A percentile compares a stretch with the other conserved stretches of the same genome.
These are phyloP conservation scores for Peromyscus nudipes DNA, from an alignment of 2,797 vertebrate genomes.

Conservation along the genomic window DNA sequence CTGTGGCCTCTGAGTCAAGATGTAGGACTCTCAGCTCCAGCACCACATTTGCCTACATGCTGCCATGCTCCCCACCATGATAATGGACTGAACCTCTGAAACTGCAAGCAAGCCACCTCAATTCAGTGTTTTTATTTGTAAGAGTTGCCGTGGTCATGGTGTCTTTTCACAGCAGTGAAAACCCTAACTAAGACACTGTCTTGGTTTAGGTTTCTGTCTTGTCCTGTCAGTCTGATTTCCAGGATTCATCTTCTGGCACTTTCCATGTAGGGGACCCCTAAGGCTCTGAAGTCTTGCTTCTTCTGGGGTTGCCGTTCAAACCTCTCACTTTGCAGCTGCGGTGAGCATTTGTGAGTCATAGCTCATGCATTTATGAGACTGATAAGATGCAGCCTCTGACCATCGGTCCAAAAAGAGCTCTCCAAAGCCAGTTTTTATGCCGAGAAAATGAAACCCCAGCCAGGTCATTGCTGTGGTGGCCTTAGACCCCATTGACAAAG, in stretches of 20 bases:
- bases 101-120: not conserved
- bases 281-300: not conserved
- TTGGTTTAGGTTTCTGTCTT: not conserved
- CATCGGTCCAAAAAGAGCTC: not conserved
- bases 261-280: accelerated
- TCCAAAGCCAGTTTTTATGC: not conserved
- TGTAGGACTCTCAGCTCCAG: not conserved
- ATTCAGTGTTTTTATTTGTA: not conserved
- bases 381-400: not conserved
- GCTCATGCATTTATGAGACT: not conserved
- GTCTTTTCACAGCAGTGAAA: not conserved
- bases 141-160: not conserved
- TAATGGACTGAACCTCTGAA: not conserved
- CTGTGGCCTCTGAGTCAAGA: not conserved
- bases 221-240: not conserved
- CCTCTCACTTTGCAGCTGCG: not conserved
- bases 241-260: accelerated
- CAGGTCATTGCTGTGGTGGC: not conserved
- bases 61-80: not conserved
- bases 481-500: not conserved
- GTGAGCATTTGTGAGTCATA: not conserved
- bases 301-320: not conserved
- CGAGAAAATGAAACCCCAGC: not conserved
- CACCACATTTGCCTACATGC: not conserved
- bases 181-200: not conserved